Percentiles rank a stretch among this genome's conserved stretches.
phyloP scores from a whole-genome alignment of 2,113 vertebrate species.

The Monarcha castaneiventris region DNA sequence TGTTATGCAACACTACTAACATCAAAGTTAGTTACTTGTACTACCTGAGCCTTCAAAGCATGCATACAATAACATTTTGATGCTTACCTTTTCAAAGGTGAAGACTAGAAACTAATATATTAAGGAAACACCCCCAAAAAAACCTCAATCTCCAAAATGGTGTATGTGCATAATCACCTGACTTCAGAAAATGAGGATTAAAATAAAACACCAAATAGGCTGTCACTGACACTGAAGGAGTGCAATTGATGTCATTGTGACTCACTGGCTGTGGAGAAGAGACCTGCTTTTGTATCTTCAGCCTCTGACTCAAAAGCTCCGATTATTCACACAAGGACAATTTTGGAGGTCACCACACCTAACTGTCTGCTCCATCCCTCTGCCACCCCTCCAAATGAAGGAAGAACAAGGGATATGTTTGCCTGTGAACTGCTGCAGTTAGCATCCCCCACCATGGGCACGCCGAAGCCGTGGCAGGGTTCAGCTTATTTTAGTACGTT shows the following conservation, averaged over 20 bases:
- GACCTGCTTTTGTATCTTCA: not conserved
- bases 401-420: not conserved
- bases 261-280: not conserved
- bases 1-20: not conserved
- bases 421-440: not conserved
- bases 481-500: not conserved
- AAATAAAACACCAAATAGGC: not conserved
- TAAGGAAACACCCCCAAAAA: not conserved
- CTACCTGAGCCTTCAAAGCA: not conserved
- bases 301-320: constrained; percentile 31
- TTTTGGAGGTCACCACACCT: constrained; percentile 26
- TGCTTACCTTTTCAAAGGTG: not conserved
- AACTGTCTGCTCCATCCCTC: not conserved
- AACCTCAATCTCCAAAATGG: not conserved
- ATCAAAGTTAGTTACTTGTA: not conserved
- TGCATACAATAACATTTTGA: not conserved
- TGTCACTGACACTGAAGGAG: not conserved
- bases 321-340: not conserved
- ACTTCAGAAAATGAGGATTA: not conserved
- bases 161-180: not conserved
- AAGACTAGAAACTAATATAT: not conserved
- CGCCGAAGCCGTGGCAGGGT: not conserved
- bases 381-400: not conserved
- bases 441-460: not conserved
- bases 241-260: not conserved